Evolutionary conservation across 2,113 vertebrate genomes (phyloP).

Genomic region (Psilopogon haemacephalus): DNA sequence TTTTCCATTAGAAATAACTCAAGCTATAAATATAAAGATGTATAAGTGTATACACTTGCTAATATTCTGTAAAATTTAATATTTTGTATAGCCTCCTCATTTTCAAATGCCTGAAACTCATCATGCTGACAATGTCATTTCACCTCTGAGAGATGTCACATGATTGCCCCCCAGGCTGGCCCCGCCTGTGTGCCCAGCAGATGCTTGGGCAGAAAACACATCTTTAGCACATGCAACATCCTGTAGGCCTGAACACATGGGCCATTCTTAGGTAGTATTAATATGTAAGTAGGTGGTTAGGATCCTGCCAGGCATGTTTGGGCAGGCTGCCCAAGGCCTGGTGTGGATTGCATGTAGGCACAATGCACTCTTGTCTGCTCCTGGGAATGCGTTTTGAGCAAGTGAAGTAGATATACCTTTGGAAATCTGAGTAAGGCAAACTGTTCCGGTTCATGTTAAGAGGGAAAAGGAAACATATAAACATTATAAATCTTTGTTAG

Average conservation of each 20-base stretch:
- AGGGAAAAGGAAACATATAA: constrained; percentile 53
- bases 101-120: background rate
- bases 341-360: constrained; percentile 19
- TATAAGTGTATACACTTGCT: background rate
- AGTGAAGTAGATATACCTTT: constrained; percentile 23
- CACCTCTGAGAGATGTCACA: background rate
- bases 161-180: rapidly evolving
- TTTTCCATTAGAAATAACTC: background rate
- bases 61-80: background rate
- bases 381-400: constrained; percentile 23
- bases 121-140: background rate
- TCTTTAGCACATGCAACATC: background rate
- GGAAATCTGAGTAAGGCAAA: constrained; percentile 46
- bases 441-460: constrained; percentile 61
- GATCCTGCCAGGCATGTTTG: constrained; percentile 27
- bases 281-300: constrained; percentile 44
- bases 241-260: background rate
- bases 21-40: background rate
- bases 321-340: constrained; percentile 30
- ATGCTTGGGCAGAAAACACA: background rate
- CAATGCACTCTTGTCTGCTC: constrained; percentile 52
- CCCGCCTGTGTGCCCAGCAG: rapidly evolving
- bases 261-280: constrained; percentile 49
- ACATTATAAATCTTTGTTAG: constrained; percentile 23
- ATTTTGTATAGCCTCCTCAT: background rate